These are phyloP conservation scores for Linnaemya tessellans DNA, from an alignment of 2,888 invertebrate genomes.

Conservation along the genomic window DNA sequence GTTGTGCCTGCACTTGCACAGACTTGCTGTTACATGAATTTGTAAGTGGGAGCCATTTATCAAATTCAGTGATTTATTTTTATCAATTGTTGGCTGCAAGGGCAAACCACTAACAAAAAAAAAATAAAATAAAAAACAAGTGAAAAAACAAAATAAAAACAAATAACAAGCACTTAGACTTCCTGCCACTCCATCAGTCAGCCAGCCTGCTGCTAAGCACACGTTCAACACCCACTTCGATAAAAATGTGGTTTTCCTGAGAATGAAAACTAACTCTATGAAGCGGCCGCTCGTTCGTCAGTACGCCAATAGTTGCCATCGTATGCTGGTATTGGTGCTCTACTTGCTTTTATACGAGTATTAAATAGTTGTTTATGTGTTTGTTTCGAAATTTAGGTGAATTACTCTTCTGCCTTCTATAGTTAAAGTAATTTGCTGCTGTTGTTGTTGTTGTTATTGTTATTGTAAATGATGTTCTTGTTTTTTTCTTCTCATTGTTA, in stretches of 20 bases:
- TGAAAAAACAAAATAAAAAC: background rate
- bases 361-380: background rate
- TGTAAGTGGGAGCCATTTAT: conserved; percentile 39
- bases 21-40: conserved; percentile 13
- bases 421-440: conserved; percentile 16
- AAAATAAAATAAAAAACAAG: too few species aligned
- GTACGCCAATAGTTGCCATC: background rate
- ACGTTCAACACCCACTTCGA: conserved; percentile 14
- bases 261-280: conserved; percentile 1
- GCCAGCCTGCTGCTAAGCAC: background rate
- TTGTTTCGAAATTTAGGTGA: conserved; percentile 4
- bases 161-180: conserved; percentile 2
- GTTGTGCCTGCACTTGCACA: conserved; percentile 21
- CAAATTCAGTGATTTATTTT: conserved; percentile 55
- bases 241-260: conserved; percentile 35
- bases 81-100: conserved; percentile 42
- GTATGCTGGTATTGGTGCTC: background rate
- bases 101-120: conserved; percentile 1
- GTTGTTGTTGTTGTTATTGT: background rate
- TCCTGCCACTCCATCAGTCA: background rate
- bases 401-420: conserved; percentile 15
- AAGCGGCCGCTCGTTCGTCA: background rate
- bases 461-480: background rate
- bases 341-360: background rate
- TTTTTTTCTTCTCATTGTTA: conserved; percentile 23